Evolutionary conservation across 35 echinoderm and acorn worm species (phyloP), one percentile per base, ranked within the genome.

Genomic region (Ophioderma brevispina): DNA sequence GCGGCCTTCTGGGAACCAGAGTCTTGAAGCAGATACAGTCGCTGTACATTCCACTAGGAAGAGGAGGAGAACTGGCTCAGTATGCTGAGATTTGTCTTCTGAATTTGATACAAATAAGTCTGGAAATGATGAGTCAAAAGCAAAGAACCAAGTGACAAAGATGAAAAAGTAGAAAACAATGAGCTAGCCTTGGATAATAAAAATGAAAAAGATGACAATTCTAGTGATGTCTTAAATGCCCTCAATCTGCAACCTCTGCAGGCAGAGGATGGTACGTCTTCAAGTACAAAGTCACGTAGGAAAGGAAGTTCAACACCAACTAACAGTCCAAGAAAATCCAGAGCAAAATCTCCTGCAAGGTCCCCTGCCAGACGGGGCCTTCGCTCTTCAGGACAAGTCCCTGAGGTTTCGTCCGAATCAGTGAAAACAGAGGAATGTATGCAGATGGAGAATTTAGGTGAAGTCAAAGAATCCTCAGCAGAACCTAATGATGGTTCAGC

Each of bases 31-130:
- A 77, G 80, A 77, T 39, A 35, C 80, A 36, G 38, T 19, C 28
- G 31, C 31, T 33, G 32, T 55, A 52, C 81, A 84, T 49, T 75
- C 82, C 8, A 32, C 33, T 30, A 76, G 19, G 3, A 91, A 91
- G 46, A 30, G 82, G 13, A 84, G 43, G 36, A 91, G 55, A 63
- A 85, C 90, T 14, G 63, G 37, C 15, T 49, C 82, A 33, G 90
- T 78, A 19, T 86, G 90, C 25, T 39, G 82, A 76, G 82, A 91
- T 59, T 76, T 91, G 37, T 79, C 46, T 0, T 37, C 85, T 78
- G 82, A 91, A 17, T 91, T 91, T 85, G 85, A 80, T 15, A 83
- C 38, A 49, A 31, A 32, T 5, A 85, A 59, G 35, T 34, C 52
- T 25, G 50, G 33, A 35, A 37, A 59, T 35, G 19, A 28, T 36